Base-by-base conservation (phyloP, 2,797 vertebrate genomes). In the Protonibea diacanthus region DNA sequence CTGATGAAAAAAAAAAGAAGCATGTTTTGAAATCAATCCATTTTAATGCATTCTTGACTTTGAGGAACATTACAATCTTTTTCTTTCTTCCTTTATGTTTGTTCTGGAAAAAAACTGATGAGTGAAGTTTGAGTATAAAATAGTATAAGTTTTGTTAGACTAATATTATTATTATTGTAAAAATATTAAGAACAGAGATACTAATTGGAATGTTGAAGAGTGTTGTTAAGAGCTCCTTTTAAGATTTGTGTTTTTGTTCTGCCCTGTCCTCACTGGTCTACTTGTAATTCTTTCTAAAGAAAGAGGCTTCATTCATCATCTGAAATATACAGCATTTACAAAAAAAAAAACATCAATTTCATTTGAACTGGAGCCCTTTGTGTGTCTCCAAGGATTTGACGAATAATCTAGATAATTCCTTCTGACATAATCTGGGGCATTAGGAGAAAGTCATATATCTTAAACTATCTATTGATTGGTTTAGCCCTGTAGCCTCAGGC, bases 391-490 rank as follows among this genome's bases (percentile, higher is more conserved):
- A 45, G 75, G 67, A 61, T 57, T 47, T 63, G 23, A 57, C 5
- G 25, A 51, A 65, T 77, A 69, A 73, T 81, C 33, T 17, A 33
- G n/a, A 65, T 63, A 52, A 76, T 74, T 80, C 76, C 53, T 70
- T 21, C 67, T 62, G 70, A 64, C 61, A 80, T 78, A 80, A 81
- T 85, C 58, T 75, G 47, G 20, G 45, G 58, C 51, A 71, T 80
- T 71, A 67, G 70, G 44, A 80, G 78, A 79, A 82, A 80, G 64
- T 77, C 65, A 55, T 48, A 74, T 63, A 60, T 10, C 51, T 80
- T 66, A 69, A 81, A 74, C 76, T 70, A 74, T 75, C 15, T 86
- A 90, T 86, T 86, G 85, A 88, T 91, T 80, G 84, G 42, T 78
- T 74, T n/a, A 67, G 62, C 42, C n/a, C 14, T 56, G 29, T 69